These are phyloP conservation scores for Acanthurus lineatus DNA, from an alignment of 2,797 vertebrate genomes.

Conservation along the genomic window DNA sequence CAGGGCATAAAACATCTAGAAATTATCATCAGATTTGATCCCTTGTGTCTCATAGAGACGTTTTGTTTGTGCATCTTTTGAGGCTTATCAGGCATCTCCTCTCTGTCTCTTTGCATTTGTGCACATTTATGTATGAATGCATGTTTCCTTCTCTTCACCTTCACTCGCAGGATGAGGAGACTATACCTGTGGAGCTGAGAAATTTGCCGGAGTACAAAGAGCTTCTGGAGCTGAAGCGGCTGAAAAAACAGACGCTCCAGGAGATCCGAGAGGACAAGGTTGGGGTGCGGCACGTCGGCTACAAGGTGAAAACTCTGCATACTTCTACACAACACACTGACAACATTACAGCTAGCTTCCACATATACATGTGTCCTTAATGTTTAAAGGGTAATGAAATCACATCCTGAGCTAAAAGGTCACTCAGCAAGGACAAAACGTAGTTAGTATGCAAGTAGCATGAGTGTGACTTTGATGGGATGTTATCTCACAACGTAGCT, in stretches of 20 bases:
- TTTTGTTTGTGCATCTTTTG: slow-evolving; percentile 18
- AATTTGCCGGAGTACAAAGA: slow-evolving; percentile 96
- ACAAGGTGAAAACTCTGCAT: slow-evolving; percentile 87
- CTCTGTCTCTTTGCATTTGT: slow-evolving; percentile 12
- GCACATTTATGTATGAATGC: slow-evolving; percentile 17
- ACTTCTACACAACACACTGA: neutral
- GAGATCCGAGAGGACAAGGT: slow-evolving; percentile 92
- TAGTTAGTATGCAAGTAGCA: neutral
- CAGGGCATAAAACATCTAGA: slow-evolving; percentile 3
- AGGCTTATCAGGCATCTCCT: neutral
- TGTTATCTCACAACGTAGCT: too few relatives aligned
- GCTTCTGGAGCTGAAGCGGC: slow-evolving; percentile 93
- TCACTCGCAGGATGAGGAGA: slow-evolving; percentile 91
- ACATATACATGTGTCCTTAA: neutral
- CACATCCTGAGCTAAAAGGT: neutral
- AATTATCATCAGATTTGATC: slow-evolving; percentile 1
- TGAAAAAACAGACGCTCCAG: slow-evolving; percentile 95
- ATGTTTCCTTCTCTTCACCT: neutral
- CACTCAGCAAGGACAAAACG: neutral
- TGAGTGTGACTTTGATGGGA: too few relatives aligned
- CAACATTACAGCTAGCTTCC: neutral
- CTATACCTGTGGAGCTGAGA: slow-evolving; percentile 89
- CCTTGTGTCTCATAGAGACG: slow-evolving; percentile 8
- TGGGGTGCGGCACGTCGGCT: slow-evolving; percentile 91
- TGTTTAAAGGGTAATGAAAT: neutral